A percentile compares a stretch with the other conserved stretches of the same genome.
phyloP scores from a whole-genome alignment of 2,797 vertebrate species.

The Momotus momota region DNA sequence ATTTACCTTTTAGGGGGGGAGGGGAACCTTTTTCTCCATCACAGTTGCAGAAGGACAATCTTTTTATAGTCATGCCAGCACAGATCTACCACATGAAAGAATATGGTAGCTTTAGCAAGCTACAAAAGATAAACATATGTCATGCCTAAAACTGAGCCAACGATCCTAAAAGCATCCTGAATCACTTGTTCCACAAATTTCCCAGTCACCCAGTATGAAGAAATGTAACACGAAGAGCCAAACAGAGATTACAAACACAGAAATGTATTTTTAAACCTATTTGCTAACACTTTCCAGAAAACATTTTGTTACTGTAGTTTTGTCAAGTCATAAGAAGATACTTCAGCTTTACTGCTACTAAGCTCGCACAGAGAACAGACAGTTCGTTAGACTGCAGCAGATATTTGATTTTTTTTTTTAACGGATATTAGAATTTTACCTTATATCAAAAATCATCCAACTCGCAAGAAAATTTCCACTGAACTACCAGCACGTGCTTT shows the following conservation, averaged over 20 bases:
- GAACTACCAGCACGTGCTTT: background rate
- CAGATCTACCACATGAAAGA: background rate
- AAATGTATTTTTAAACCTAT: background rate
- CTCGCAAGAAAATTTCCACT: background rate
- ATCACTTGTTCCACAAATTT: background rate
- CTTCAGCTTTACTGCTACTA: background rate
- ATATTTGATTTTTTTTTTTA: fast-evolving
- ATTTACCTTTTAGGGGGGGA: background rate
- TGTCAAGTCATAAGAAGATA: background rate
- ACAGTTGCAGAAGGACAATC: background rate
- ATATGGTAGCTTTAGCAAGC: background rate
- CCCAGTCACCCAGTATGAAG: background rate
- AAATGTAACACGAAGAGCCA: background rate
- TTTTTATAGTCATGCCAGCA: background rate
- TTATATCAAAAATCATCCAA: background rate
- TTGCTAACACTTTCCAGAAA: background rate
- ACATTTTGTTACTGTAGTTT: background rate
- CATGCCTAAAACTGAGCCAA: background rate
- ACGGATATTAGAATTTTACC: background rate
- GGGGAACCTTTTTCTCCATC: background rate
- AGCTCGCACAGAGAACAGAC: background rate
- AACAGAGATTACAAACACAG: background rate
- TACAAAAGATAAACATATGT: background rate
- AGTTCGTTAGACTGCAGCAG: background rate
- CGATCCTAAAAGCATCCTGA: background rate